Evolutionary conservation across 2,888 invertebrate genomes (phyloP), one percentile per base, ranked within the genome.

Genomic region (Lampropteryx suffumata): DNA sequence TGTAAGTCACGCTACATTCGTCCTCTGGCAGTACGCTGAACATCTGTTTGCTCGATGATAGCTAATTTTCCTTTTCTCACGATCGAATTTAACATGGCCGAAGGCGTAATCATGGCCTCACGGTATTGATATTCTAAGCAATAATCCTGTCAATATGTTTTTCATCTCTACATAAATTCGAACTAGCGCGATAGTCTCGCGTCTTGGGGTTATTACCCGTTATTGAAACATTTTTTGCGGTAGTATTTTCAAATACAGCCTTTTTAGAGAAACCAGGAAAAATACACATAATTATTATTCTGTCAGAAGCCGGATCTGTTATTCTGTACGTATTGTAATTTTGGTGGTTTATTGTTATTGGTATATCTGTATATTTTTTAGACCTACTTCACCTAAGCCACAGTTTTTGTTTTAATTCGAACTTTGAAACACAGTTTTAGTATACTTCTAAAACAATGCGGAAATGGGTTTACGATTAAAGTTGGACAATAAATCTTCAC

Each of bases 401-500:
- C 17, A 12, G 26, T 27, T n/a, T 29, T 32, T 6, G 3, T 35
- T 48, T 53, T 29, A 44, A 36, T 34, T 48, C 27, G 12, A 44
- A 43, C 21, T 40, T 39, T 35, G 27, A 28, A 10, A 29, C n/a
- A 10, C 10, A 24, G 26, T 27, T 35, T 42, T 17, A 21, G 58
- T 56, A 43, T 57, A 55, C 54, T 53, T 50, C 17, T 50, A 59
- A 58, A 59, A 59, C 63, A 65, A 67, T 58, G 62, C 63, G 64
- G 64, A 67, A 69, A 67, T 65, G 54, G 59, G 69, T 77, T 76
- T 70, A 72, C 71, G 63, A 73, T 77, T 76, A 73, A 83, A 86
- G 75, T 84, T 80, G 52, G 53, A 69, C 75, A 70, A 84, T 87
- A 85, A 84, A 88, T 87, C 77, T 69, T 60, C 63, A 59, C 69